Evolutionary conservation across 2,113 vertebrate genomes (phyloP), one percentile per base, ranked within the genome.

Genomic region (Pungitius pungitius): DNA sequence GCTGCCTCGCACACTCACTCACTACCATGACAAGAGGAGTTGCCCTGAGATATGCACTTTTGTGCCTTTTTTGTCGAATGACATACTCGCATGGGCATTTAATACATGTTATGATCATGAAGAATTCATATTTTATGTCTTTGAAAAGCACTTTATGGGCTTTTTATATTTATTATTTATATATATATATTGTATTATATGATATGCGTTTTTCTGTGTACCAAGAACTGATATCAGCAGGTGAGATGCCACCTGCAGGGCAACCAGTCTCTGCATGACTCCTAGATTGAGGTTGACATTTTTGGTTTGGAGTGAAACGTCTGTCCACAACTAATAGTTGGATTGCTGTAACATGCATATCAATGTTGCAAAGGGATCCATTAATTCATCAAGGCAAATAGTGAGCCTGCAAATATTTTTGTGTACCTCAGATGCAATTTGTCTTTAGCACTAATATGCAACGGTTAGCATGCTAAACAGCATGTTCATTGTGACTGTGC

Each of bases 121-220:
- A 24, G 42, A 37, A 22, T 51, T 18, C 17, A 62, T 27, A 12
- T 42, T 9, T 3, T 42, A 26, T 26, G 6, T 22, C 14, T 24
- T 49, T 30, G 45, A 65, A n/a, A 51, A 51, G 20, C 24, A 14
- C 39, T 58, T 10, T 45, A 37, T 56, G 61, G 37, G 40, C 22
- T 45, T 74, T 45, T 65, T 7, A 58, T 30, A 30, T 52, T 1
- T 47, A 37, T 59, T 49, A 75, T n/a, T n/a, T n/a, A n/a, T n/a
- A n/a, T n/a, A n/a, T n/a, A n/a, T n/a, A n/a, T n/a, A n/a, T n/a
- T n/a, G n/a, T n/a, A n/a, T n/a, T n/a, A n/a, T n/a, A n/a, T n/a
- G n/a, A n/a, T n/a, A n/a, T n/a, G 18, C 33, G 51, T 47, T 61
- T 12, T 17, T 24, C 2, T 61, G 6, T 35, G n/a, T 47, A 43